Evolutionary conservation across 2,888 invertebrate species (phyloP).

Genomic region (Drosophila aldrichi): DNA sequence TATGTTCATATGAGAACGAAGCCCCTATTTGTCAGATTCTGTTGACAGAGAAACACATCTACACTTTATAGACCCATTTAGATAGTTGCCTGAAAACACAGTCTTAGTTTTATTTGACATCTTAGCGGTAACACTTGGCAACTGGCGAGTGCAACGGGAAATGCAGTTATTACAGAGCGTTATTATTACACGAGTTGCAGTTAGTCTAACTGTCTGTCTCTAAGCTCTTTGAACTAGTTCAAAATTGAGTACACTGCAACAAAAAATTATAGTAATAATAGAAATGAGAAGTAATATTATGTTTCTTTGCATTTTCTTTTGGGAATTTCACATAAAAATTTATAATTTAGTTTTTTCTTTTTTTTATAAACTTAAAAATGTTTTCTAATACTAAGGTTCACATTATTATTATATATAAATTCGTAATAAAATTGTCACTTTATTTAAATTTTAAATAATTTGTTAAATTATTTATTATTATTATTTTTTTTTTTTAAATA

Average conservation of each 20-base stretch:
- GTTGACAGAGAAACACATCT: background rate
- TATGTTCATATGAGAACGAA: conserved; percentile 1
- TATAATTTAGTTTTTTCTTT: too few species aligned
- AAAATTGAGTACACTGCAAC: background rate
- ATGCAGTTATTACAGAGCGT: background rate
- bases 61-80: background rate
- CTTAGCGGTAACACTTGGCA: conserved; percentile 1
- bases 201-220: background rate
- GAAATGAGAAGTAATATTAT: too few species aligned
- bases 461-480: too few species aligned
- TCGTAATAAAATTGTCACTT: too few species aligned
- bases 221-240: background rate
- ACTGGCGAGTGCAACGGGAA: conserved; percentile 1
- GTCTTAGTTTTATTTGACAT: background rate
- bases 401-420: too few species aligned
- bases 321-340: too few species aligned
- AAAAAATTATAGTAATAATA: background rate
- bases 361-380: too few species aligned
- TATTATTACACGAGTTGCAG: background rate
- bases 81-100: background rate
- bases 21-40: background rate
- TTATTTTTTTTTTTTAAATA: too few species aligned
- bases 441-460: too few species aligned
- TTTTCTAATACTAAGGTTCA: too few species aligned
- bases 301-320: too few species aligned